Conservation (phyloP, 2,888 invertebrate species). For the Drosophila borealis region DNA sequence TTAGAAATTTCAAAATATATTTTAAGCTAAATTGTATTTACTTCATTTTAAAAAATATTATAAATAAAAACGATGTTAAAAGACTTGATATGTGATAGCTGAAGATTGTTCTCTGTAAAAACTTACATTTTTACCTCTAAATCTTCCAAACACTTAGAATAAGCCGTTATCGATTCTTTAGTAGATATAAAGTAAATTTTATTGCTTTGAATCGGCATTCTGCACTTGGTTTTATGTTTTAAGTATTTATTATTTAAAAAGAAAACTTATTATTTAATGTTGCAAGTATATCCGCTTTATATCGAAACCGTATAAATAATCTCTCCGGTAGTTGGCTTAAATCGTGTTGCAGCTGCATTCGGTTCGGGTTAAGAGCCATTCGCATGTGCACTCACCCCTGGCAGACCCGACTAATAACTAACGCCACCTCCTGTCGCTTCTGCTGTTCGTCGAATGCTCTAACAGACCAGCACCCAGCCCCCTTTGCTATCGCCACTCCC, state of each 20-base stretch:
- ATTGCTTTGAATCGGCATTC: too few species aligned
- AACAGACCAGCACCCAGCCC: background rate
- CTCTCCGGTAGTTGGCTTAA: constrained; percentile 12
- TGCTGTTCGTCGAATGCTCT: constrained; percentile 1
- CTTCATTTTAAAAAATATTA: background rate
- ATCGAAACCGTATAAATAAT: constrained; percentile 5
- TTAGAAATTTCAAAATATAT: background rate
- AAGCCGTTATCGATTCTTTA: too few species aligned
- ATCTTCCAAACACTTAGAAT: too few species aligned
- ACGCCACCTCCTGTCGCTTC: constrained; percentile 31
- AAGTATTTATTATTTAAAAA: too few species aligned
- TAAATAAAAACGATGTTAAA: background rate
- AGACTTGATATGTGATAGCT: too few species aligned
- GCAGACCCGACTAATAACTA: constrained; percentile 67
- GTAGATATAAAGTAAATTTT: too few species aligned
- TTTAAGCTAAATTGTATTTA: too few species aligned
- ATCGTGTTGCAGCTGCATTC: constrained; percentile 35
- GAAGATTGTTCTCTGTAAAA: too few species aligned
- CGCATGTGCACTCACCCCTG: constrained; percentile 55
- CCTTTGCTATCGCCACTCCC: background rate
- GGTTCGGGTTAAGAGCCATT: constrained; percentile 31
- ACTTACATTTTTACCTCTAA: too few species aligned
- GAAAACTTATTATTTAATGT: too few species aligned
- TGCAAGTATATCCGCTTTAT: background rate
- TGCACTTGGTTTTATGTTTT: too few species aligned